A percentile compares a stretch with the other conserved stretches of the same genome.
These are phyloP conservation scores for Sylvia borin DNA, from an alignment of 2,797 vertebrate species.

Conservation along the genomic window DNA sequence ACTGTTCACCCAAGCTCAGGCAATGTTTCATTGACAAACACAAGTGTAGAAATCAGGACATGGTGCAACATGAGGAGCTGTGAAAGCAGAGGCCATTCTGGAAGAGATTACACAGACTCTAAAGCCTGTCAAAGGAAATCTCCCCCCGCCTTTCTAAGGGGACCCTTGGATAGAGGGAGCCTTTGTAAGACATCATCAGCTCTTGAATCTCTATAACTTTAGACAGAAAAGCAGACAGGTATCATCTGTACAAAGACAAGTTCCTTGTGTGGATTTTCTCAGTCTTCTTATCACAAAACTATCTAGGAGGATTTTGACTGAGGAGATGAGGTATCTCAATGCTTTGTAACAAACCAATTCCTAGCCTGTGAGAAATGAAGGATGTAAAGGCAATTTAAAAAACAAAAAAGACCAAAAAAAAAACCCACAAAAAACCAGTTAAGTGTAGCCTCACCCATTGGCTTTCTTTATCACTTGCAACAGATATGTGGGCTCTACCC, in stretches of 20 bases:
- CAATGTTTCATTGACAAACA: not conserved
- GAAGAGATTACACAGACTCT: slow-evolving; percentile 25
- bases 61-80: slow-evolving; percentile 54
- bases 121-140: slow-evolving; percentile 43
- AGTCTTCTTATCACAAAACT: slow-evolving; percentile 43
- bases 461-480: slow-evolving; percentile 1
- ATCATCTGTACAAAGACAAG: slow-evolving; percentile 33
- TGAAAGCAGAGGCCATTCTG: slow-evolving; percentile 41
- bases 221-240: slow-evolving; percentile 24
- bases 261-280: slow-evolving; percentile 42
- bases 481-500: not conserved
- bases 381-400: not conserved
- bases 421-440: not conserved
- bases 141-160: not conserved
- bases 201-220: slow-evolving; percentile 33
- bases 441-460: not conserved
- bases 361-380: not conserved
- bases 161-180: slow-evolving; percentile 33
- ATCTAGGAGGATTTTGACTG: slow-evolving; percentile 1
- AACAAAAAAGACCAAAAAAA: not conserved
- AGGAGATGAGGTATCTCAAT: not conserved
- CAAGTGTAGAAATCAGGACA: slow-evolving; percentile 38
- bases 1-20: not conserved
- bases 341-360: slow-evolving; percentile 19
- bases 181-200: slow-evolving; percentile 51